Evolutionary conservation across 2,113 vertebrate species (phyloP).

Genomic region (Chaetodon auriga): DNA sequence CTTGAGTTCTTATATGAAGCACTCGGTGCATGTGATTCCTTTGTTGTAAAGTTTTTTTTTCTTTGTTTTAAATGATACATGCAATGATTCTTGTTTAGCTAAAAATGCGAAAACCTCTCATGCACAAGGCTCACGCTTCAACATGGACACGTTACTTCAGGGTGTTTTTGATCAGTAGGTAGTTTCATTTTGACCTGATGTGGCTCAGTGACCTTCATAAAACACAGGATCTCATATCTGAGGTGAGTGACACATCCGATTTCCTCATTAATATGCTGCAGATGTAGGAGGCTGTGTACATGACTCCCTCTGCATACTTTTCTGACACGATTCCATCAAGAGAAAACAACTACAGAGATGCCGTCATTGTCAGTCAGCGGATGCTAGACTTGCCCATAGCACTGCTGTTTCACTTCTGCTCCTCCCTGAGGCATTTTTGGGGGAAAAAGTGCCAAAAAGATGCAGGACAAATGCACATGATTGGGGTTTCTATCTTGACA

Average conservation of each 20-base stretch:
- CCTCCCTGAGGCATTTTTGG: background rate
- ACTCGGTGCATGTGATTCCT: too few relatives aligned
- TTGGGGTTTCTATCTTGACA: background rate
- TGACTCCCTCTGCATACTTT: slow-evolving; percentile 5
- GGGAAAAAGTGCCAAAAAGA: background rate
- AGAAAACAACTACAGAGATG: slow-evolving; percentile 3
- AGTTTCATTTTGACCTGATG: background rate
- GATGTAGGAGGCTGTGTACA: background rate
- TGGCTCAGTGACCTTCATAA: slow-evolving; percentile 2
- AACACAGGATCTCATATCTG: background rate
- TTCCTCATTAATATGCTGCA: slow-evolving; percentile 23
- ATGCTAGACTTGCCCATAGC: slow-evolving; percentile 7
- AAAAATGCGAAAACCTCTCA: background rate
- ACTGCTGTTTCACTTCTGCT: background rate
- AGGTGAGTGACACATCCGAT: background rate
- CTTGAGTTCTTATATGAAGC: background rate
- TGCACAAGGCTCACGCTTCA: background rate
- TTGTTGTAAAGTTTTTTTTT: too few relatives aligned
- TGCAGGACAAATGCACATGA: background rate
- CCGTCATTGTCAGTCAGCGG: slow-evolving; percentile 4
- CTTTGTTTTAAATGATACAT: background rate
- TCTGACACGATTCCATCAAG: slow-evolving; percentile 22
- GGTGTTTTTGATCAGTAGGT: background rate
- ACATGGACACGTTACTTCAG: background rate
- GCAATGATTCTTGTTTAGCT: background rate